Evolutionary conservation across 2,888 invertebrate species (phyloP), one percentile per base, ranked within the genome.

Genomic region (Cataglyphis altisquamis): DNA sequence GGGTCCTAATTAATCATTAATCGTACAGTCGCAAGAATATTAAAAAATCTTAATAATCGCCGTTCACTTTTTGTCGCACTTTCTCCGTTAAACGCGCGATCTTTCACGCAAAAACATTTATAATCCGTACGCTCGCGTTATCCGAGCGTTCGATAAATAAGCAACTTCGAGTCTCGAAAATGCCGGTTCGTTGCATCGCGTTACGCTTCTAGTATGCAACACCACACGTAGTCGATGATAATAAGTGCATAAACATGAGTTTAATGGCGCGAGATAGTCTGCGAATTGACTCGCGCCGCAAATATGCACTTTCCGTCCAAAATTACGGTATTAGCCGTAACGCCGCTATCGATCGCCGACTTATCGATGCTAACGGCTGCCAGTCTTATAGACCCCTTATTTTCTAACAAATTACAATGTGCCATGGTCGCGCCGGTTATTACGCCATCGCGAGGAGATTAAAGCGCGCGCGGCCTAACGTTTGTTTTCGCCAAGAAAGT

Each of bases 211-310:
- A 80, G 75, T 18, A 25, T 62, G 63, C 84, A 84, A 89, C 83
- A 64, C 80, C 62, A 78, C 62, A 81, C 68, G 82, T 74, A 73
- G 73, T 60, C 83, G 68, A 66, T 84, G 88, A 87, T 89, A 89
- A 88, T 88, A 82, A 84, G 66, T 83, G 72, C 73, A 84, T 83
- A 87, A 89, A 89, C 87, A 87, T 86, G 75, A 62, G 78, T 82
- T 87, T 89, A 89, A 89, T 87, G 80, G 89, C 84, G 78, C 68
- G 78, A 78, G 78, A 78, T 78, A 78, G 78, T 78, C 78, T 78
- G 78, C 60, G 70, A 78, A 78, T 78, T 60, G 78, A 78, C 78
- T 78, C 32, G 18, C 78, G 68, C 70, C 29, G 45, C 78, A 78
- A 78, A 78, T 68, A 70, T 68, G 70, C 45, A 70, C 78, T 60